Conservation (phyloP, 2,888 invertebrate genomes). For the Drosophila prostipennis region DNA sequence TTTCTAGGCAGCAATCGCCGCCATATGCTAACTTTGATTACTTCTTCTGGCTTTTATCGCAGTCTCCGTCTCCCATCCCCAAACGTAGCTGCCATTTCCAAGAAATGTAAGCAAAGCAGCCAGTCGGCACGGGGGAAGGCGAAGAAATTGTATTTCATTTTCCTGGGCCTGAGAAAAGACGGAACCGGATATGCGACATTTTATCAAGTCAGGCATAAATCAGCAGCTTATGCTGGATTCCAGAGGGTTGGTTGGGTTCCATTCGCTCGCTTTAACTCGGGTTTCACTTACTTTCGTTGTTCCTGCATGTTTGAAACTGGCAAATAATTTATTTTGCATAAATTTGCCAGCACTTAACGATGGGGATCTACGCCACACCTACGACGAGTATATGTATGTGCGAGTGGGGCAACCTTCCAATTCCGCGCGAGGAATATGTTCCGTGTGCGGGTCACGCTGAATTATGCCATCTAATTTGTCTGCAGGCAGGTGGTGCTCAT, state of each 20-base stretch:
- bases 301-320: conserved; percentile 36
- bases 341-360: conserved; percentile 49
- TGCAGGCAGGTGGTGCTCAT: conserved; percentile 73
- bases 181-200: conserved; percentile 51
- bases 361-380: conserved; percentile 31
- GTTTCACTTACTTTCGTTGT: conserved; percentile 19
- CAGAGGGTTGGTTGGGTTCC: background rate
- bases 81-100: conserved; percentile 12
- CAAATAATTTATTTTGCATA: conserved; percentile 54
- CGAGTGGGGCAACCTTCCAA: background rate
- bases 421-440: conserved; percentile 27
- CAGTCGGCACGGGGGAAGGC: background rate
- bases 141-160: conserved; percentile 48
- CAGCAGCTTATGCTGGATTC: conserved; percentile 46
- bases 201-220: conserved; percentile 56
- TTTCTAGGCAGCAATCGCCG: conserved; percentile 52
- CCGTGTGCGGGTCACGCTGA: conserved; percentile 63
- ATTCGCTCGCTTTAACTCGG: conserved; percentile 16
- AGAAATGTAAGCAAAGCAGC: conserved; percentile 1
- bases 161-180: conserved; percentile 36
- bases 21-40: conserved; percentile 71
- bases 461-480: conserved; percentile 76
- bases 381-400: conserved; percentile 1
- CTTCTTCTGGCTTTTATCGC: conserved; percentile 53
- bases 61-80: background rate